phyloP scores from a whole-genome alignment of 2,797 vertebrate genomes.

The Adelosebastes latens region DNA sequence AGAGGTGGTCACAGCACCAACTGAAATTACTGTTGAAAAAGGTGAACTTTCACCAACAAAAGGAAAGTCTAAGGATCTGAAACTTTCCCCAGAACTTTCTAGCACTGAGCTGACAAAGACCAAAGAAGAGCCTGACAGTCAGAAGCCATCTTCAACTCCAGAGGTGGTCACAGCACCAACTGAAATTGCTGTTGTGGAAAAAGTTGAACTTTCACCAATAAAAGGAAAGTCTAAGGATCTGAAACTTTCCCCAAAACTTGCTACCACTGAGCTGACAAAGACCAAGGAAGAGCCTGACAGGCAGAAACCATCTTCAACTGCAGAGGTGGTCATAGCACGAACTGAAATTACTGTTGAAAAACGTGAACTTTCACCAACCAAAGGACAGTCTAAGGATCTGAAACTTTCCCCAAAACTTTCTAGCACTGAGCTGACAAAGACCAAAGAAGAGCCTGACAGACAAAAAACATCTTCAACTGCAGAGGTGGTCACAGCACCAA shows the following conservation, averaged over 20 bases:
- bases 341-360: background rate
- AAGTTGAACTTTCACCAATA: background rate
- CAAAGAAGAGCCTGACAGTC: background rate
- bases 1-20: fast-evolving
- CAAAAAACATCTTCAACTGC: background rate
- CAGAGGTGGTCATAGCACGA: background rate
- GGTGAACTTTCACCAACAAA: no score
- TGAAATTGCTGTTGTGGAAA: background rate
- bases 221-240: background rate
- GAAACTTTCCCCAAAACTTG: background rate
- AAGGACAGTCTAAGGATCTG: background rate
- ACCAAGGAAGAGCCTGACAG: background rate
- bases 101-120: background rate
- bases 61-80: no score
- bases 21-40: no score
- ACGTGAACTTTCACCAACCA: background rate
- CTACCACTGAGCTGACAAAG: background rate
- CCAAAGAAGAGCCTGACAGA: background rate
- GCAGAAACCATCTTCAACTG: background rate
- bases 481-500: background rate
- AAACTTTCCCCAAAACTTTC: background rate
- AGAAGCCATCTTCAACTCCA: background rate
- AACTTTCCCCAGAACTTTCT: background rate
- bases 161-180: background rate
- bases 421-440: background rate